phyloP scores from a whole-genome alignment of 2,888 invertebrate species.

The Vanessa cardui region DNA sequence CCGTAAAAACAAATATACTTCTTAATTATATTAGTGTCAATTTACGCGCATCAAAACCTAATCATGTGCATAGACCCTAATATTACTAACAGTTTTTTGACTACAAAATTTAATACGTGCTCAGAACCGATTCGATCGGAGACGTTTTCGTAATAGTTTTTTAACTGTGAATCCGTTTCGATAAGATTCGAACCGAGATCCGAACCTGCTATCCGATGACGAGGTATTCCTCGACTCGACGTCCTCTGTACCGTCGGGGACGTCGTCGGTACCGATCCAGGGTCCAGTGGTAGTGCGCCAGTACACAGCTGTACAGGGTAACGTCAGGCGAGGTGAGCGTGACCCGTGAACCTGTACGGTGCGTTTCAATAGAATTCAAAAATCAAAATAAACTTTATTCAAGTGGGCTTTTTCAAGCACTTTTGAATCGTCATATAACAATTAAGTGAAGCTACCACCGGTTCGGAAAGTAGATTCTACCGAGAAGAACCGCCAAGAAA shows the following conservation, averaged over 20 bases:
- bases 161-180: background rate
- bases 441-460: no score
- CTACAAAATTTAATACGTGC: no score
- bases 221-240: constrained; percentile 71
- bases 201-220: constrained; percentile 65
- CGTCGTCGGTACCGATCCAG: constrained; percentile 47
- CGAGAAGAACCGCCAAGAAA: no score
- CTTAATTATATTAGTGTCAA: no score
- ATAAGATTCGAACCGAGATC: constrained; percentile 50
- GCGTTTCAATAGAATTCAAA: background rate
- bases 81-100: background rate
- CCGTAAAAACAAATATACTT: no score
- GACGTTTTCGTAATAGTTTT: no score
- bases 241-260: constrained; percentile 57
- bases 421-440: no score
- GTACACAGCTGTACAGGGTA: constrained; percentile 44
- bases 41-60: background rate
- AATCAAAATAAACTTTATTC: no score
- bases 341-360: no score
- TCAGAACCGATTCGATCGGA: no score
- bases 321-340: constrained; percentile 39
- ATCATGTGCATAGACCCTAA: background rate
- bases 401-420: no score
- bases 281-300: constrained; percentile 50
- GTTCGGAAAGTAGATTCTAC: no score